Base-by-base conservation (phyloP, 92 coral and sea anemone species). In the Actinernus sp. region DNA sequence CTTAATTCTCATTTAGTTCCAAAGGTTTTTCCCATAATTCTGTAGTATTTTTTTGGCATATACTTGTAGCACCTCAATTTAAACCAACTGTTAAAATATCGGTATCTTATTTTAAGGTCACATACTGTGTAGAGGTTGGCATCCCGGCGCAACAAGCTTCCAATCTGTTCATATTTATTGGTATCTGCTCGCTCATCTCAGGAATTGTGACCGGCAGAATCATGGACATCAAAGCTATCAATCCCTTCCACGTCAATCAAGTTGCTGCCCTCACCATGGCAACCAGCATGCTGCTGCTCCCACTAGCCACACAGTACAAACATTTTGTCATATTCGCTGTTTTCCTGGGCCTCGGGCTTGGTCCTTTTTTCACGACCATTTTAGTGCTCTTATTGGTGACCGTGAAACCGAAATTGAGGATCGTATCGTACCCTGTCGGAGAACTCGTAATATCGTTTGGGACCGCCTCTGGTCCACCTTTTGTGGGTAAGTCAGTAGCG, bases 181-280 rank as follows among this genome's bases (percentile, higher is more conserved):
- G 74, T 3, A 10, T 66, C 10, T 49, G 49, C 12, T 66, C 74
- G 11, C 29, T 66, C 22, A 2, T 17, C 11, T 51, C 61, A 21
- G 21, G 48, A 50, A 8, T 66, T n/a, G 41, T 66, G 10, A 57
- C 44, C 16, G 74, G 74, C 0, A 26, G 74, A 14, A 51, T 30
- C 2, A 10, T 48, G 19, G 73, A 65, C 34, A 63, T 63, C 1
- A 55, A 36, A 25, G 2, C 70, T 24, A 23, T 63, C 56, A 46
- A 65, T 39, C 73, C 73, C 7, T 31, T 65, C 4, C 73, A 65
- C 40, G 18, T 65, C 27, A 65, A 49, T 22, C 73, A 65, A 31
- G 73, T 24, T 47, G 73, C 58, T 9, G 23, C 62, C 26, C 23
- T 67, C 10, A 52, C 19, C 74, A 51, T 67, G 62, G 74, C 49